These are phyloP conservation scores for Gallinago solitaria DNA, from an alignment of 2,797 vertebrate species.

Conservation along the genomic window DNA sequence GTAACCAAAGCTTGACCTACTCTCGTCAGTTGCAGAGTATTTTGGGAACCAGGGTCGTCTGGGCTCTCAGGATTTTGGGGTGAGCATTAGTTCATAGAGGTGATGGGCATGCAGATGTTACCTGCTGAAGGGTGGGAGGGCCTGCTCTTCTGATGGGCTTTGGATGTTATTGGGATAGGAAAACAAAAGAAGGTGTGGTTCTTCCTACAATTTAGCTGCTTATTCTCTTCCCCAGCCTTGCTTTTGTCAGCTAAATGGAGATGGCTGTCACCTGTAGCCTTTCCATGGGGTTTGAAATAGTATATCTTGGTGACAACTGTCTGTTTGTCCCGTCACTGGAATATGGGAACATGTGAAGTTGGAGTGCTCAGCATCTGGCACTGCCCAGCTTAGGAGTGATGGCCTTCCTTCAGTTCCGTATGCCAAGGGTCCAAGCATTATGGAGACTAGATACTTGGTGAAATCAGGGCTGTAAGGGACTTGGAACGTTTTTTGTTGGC, in stretches of 20 bases:
- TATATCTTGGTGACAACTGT: not conserved
- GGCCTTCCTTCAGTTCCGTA: not conserved
- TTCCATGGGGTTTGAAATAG: not conserved
- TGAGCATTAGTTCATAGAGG: not conserved
- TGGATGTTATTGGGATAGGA: not conserved
- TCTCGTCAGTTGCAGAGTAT: not conserved
- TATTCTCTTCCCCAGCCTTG: not conserved
- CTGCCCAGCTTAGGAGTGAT: not conserved
- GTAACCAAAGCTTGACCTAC: not conserved
- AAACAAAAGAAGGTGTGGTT: not conserved
- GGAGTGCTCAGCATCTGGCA: not conserved
- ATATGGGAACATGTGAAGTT: not conserved
- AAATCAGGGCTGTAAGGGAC: not conserved
- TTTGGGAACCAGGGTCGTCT: not conserved
- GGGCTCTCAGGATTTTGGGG: not conserved
- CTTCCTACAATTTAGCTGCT: not conserved
- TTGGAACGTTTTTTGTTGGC: not conserved
- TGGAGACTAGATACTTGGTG: not conserved
- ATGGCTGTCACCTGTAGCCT: not conserved
- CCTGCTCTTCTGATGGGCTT: not conserved
- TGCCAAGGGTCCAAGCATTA: not conserved
- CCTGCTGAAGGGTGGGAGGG: not conserved
- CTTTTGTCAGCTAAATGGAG: not conserved
- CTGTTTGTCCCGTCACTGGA: not conserved
- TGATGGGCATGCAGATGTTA: not conserved